Base-by-base conservation (phyloP, 1,140 invertebrate species). In the Sesamia nonagrioides region DNA sequence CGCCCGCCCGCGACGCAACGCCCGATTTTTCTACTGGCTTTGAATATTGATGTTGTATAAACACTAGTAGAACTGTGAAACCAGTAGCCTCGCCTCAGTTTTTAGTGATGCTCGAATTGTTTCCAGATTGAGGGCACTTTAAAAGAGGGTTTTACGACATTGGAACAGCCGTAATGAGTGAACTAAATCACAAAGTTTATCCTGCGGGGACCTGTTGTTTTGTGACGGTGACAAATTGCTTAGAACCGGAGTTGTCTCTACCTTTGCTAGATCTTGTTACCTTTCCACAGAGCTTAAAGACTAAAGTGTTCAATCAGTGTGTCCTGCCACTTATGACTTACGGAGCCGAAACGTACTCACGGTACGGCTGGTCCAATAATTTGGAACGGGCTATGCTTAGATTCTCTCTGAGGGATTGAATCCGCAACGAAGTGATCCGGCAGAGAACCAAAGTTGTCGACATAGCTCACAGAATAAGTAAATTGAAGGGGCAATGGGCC, bases 11-110 rank as follows among this genome's bases (percentile, higher is more conserved):
- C 78, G 48, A 68, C 71, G 35, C 69, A 48, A 54, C 76, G 54
- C 42, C 77, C 78, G 76, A 84, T 86, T 83, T 81, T 85, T 84
- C 82, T 77, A 82, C 77, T 18, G 75, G 81, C 83, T 85, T 85
- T 83, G 80, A 86, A 86, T 86, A 87, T 87, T 84, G 84, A 83
- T 83, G 81, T 79, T 78, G 63, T 76, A 83, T 86, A 83, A 84
- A 61, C 50, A 73, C 50, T 73, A 73, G 50, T 73, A 35, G 45
- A 73, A 73, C 71, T 33, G 50, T 73, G 52, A 73, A 73, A 73
- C 71, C 50, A n/a, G 42, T 13, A 72, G 50, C 52, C 35, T 74
- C 37, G 18, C 52, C 54, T 50, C 63, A 74, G 52, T 60, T 74
- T 71, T 58, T 74, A 74, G 37, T 27, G 18, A 74, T 45, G 37